Evolutionary conservation across 2,888 invertebrate genomes (phyloP).

Genomic region (Drosophila neonasuta): DNA sequence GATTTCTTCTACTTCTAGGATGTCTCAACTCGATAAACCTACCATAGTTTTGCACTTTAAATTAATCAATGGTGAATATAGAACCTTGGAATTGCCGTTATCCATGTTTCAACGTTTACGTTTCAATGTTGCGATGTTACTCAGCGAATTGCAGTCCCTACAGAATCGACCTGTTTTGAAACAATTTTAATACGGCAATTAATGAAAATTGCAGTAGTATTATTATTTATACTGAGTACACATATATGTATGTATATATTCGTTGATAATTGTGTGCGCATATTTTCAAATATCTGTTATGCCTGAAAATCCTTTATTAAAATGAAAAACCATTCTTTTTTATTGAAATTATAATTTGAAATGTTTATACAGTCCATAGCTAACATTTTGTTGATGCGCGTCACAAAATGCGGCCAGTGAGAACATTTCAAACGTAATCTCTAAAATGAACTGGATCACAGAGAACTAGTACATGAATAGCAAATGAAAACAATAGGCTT

Average conservation of each 20-base stretch:
- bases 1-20: conserved; percentile 59
- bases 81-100: conserved; percentile 83
- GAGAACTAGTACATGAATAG: conserved; percentile 2
- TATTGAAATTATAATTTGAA: background rate
- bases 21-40: conserved; percentile 81
- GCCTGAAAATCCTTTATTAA: no score
- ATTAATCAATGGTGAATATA: conserved; percentile 82
- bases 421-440: background rate
- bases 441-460: conserved; percentile 8
- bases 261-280: background rate
- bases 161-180: conserved; percentile 83
- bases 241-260: background rate
- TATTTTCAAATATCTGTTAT: no score
- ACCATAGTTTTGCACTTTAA: conserved; percentile 83
- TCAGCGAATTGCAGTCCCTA: conserved; percentile 83
- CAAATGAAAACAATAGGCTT: conserved; percentile 4
- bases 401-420: background rate
- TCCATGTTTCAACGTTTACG: conserved; percentile 83
- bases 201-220: background rate
- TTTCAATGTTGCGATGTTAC: conserved; percentile 83
- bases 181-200: conserved; percentile 69
- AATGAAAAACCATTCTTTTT: background rate
- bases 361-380: background rate
- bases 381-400: no score
- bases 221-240: background rate